Conservation (phyloP, 2,888 invertebrate species). For the Erebia aethiops region DNA sequence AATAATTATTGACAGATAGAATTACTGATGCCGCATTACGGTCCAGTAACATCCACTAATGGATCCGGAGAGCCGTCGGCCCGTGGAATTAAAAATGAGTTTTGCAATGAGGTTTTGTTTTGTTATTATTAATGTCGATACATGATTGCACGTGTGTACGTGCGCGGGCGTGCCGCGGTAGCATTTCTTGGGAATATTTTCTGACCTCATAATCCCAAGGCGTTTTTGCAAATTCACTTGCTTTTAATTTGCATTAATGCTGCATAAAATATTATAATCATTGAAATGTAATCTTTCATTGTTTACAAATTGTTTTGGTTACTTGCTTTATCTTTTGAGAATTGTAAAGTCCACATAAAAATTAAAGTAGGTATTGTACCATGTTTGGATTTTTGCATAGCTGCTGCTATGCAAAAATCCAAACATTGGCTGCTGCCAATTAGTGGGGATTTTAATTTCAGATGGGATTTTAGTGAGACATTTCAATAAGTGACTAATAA, state of each 20-base stretch:
- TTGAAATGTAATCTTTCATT: neutral
- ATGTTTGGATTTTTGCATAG: no score
- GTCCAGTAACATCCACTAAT: conserved; percentile 36
- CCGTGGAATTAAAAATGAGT: conserved; percentile 37
- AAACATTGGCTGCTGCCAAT: no score
- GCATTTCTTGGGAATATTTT: conserved; percentile 28
- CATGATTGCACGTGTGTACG: neutral
- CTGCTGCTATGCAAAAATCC: no score
- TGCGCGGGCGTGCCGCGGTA: conserved; percentile 22
- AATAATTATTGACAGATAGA: conserved; percentile 75
- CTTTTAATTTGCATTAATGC: neutral
- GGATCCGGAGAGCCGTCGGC: conserved; percentile 22
- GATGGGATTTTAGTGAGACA: neutral
- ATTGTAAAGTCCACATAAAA: neutral
- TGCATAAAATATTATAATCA: neutral
- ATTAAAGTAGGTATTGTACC: no score
- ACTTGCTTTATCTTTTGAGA: neutral
- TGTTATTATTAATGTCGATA: conserved; percentile 4
- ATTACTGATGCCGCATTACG: conserved; percentile 45
- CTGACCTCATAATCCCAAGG: conserved; percentile 6
- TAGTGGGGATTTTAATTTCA: neutral
- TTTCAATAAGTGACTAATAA: neutral
- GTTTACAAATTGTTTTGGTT: neutral
- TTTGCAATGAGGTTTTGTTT: conserved; percentile 38
- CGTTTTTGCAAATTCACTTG: conserved; percentile 2